Base-by-base conservation (phyloP, 2,888 invertebrate species). In the Tetragonula carbonaria region DNA sequence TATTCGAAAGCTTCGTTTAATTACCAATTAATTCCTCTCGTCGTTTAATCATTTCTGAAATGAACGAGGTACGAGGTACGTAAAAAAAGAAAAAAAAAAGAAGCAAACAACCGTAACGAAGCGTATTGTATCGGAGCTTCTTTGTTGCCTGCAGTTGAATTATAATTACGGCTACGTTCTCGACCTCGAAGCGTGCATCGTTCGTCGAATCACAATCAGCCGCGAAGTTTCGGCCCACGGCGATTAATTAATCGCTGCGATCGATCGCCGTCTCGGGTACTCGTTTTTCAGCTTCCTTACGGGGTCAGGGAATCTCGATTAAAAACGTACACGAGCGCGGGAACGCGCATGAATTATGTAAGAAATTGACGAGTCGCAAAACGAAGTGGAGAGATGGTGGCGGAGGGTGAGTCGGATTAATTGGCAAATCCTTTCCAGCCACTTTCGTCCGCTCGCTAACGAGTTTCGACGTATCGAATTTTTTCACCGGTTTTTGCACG, bases 321-420 rank as follows among this genome's bases (percentile, higher is more conserved):
- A 90, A 88, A 88, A 89, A 91, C 89, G 85, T 90, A 91, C 86
- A 85, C 86, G 45, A 62, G 62, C 51, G 75, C 82, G 85, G 82
- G 84, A 68, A 81, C 81, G 79, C 87, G 89, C 87, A 91, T 91
- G 92, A 91, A 91, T 91, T 91, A 91, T 91, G 91, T 87, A 90
- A 90, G 88, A 88, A 91, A 91, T 91, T 90, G 90, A 84, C 87
- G 83, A 87, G 88, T 78, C 72, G 72, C n/a, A 33, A 55, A 33
- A n/a, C n/a, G 63, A 59, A 70, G 66, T 8, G 45, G 45, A 1
- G 45, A 1, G 8, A 8, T 8, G 45, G 45, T 8, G 8, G 45
- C 45, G 8, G 3, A 33, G 45, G 45, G 45, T 45, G 45, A 45
- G 68, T 62, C 62, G 77, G 78, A 82, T 87, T 87, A 84, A 87